Base-by-base conservation (phyloP, 2,797 vertebrate genomes). In the Acrossocheilus wenchowensis region DNA sequence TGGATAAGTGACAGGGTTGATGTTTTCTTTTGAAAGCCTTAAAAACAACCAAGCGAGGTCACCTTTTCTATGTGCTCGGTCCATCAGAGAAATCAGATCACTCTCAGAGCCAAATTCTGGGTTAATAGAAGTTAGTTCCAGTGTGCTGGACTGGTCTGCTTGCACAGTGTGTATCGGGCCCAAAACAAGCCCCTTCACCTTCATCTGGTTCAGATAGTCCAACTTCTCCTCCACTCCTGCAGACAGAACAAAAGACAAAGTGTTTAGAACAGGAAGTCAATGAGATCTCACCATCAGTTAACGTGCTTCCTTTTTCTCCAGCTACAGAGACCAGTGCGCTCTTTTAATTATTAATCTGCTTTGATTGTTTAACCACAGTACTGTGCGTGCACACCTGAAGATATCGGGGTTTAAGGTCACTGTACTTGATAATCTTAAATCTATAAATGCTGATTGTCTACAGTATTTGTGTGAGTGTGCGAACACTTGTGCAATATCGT, bases 1-100 rank as follows among this genome's bases (percentile, higher is more conserved):
- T 54, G 30, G 14, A 26, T 71, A 39, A 19, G 23, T 75, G 77
- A 80, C 15, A 41, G 21, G 34, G 80, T n/a, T 68, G 21, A 78
- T 12, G 10, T 48, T 81, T 66, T 66, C 6, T 62, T 64, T 80
- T 1, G 17, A 81, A 54, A 68, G 50, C 21, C 30, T n/a, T 39
- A 8, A 23, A 9, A 36, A 34, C 30, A 34, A 81, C 17, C 21
- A 23, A 77, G 19, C n/a, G 1, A 7, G 43, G 90, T 81, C 91
- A 97, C 97, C 93, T 87, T 98, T 97, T 91, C 96, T 97, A 89
- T 96, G 95, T 36, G 97, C 96, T 2, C 92, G 94, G 0, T 93
- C 92, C 85, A 98, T 0, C 52, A 98, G 54, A 1, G 19, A 86
- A 0, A 19, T 0, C n/a, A 98, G 93, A 0, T 91, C 80, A 0